Conservation (phyloP, 2,888 invertebrate species). For the Drosophila austrosaltans region DNA sequence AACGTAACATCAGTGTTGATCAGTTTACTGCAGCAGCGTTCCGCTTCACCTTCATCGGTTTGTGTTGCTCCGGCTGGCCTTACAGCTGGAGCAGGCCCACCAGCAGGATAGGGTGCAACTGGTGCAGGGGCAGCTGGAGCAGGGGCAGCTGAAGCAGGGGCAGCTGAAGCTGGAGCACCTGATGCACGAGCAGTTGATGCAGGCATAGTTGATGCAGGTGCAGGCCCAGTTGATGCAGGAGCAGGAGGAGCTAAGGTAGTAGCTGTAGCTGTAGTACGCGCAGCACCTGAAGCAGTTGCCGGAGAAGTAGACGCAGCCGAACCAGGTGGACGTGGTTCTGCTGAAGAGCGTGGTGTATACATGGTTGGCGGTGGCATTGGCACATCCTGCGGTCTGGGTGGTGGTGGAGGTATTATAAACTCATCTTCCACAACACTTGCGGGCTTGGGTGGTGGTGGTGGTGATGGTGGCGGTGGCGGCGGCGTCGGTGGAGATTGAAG, state of each 20-base stretch:
- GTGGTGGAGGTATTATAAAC: conserved; percentile 1
- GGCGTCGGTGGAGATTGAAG: no score
- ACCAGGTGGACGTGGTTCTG: background rate
- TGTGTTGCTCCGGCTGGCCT: background rate
- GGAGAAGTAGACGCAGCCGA: background rate
- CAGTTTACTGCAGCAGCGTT: conserved; percentile 18
- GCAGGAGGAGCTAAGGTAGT: background rate
- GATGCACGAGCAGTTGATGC: background rate
- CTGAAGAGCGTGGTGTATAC: background rate
- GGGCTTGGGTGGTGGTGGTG: background rate
- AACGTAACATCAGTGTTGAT: conserved; percentile 57
- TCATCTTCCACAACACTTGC: background rate
- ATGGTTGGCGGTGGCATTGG: conserved; percentile 42
- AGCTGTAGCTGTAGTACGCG: no score
- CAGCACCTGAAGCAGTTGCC: background rate
- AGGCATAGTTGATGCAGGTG: background rate
- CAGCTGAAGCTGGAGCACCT: no score
- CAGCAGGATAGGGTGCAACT: background rate
- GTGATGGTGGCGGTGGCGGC: background rate
- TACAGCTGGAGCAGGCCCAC: no score
- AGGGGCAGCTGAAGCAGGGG: background rate
- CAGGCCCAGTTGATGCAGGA: no score
- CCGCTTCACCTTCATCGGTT: background rate
- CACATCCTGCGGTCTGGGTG: conserved; percentile 27
- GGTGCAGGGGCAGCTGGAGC: background rate